Evolutionary conservation across 2,113 vertebrate genomes (phyloP).

Genomic region (Onychostoma macrolepis): DNA sequence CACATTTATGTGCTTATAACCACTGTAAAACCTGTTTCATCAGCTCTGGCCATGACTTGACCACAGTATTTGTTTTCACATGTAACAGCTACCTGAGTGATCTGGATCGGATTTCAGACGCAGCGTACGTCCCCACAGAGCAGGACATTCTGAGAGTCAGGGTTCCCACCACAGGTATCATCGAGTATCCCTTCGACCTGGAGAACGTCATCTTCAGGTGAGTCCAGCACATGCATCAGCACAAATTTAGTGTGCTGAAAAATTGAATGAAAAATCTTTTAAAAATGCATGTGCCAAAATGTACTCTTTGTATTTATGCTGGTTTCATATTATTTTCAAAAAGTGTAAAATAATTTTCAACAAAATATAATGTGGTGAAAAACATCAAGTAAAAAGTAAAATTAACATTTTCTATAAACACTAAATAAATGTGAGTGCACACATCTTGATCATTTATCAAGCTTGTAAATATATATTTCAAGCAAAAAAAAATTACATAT

Average conservation of each 20-base stretch:
- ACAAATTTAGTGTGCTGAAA: not conserved
- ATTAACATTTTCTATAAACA: too few species aligned
- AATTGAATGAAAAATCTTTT: too few species aligned
- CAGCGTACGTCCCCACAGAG: slow-evolving; percentile 65
- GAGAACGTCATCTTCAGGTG: slow-evolving; percentile 99
- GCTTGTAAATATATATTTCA: too few species aligned
- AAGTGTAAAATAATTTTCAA: not conserved
- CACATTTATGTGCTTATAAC: not conserved
- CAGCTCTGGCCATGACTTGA: not conserved
- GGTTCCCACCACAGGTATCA: slow-evolving; percentile 81
- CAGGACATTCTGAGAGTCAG: slow-evolving; percentile 73
- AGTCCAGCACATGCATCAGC: not conserved
- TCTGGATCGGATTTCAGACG: slow-evolving; percentile 69
- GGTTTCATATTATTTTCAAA: too few species aligned
- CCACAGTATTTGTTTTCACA: not conserved
- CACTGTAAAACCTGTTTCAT: not conserved
- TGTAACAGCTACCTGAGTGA: slow-evolving; percentile 70
- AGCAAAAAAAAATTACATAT: too few species aligned
- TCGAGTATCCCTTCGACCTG: slow-evolving; percentile 94
- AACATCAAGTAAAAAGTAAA: too few species aligned
- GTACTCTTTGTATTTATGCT: too few species aligned
- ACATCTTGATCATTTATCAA: too few species aligned
- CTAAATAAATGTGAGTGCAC: too few species aligned
- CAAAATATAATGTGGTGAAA: not conserved
- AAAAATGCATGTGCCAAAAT: too few species aligned